Evolutionary conservation across 2,888 invertebrate species (phyloP).

Genomic region (Stomorhina lunata): DNA sequence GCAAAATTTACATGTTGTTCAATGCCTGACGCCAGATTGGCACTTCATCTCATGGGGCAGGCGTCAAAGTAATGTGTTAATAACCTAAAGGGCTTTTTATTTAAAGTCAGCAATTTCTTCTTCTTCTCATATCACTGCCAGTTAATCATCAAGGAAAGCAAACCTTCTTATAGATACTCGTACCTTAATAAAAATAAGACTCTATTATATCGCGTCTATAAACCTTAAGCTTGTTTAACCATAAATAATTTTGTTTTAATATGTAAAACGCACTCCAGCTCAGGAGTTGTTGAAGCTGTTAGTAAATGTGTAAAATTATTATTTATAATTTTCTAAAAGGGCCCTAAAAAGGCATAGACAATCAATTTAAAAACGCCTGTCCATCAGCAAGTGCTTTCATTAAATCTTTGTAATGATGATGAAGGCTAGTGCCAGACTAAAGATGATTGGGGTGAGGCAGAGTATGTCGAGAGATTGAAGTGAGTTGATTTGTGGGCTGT

Average conservation of each 20-base stretch:
- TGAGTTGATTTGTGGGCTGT: too few relatives aligned
- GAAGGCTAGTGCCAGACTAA: background rate
- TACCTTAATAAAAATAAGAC: constrained; percentile 7
- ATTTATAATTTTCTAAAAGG: constrained; percentile 31
- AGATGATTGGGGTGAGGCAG: too few relatives aligned
- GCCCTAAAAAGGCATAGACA: constrained; percentile 54
- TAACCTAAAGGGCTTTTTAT: constrained; percentile 43
- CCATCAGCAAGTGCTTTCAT: constrained; percentile 44
- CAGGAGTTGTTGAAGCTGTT: background rate
- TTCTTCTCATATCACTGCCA: constrained; percentile 1
- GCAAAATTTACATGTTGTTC: constrained; percentile 28
- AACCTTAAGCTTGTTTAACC: constrained; percentile 28
- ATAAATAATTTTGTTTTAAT: constrained; percentile 10
- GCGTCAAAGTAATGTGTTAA: constrained; percentile 66
- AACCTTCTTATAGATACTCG: background rate
- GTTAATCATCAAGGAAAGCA: constrained; percentile 2
- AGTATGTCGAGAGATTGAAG: too few relatives aligned
- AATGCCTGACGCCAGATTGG: constrained; percentile 25
- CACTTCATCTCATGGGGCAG: constrained; percentile 46
- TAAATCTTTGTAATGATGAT: constrained; percentile 10
- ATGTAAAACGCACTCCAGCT: background rate
- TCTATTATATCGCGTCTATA: too few relatives aligned
- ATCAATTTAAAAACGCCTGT: constrained; percentile 65
- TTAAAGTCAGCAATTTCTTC: constrained; percentile 9
- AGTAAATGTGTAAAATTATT: background rate